Percentiles rank a stretch among this genome's conserved stretches.
These are phyloP conservation scores for Brachypterus glaber DNA, from an alignment of 2,888 invertebrate species.

Conservation along the genomic window DNA sequence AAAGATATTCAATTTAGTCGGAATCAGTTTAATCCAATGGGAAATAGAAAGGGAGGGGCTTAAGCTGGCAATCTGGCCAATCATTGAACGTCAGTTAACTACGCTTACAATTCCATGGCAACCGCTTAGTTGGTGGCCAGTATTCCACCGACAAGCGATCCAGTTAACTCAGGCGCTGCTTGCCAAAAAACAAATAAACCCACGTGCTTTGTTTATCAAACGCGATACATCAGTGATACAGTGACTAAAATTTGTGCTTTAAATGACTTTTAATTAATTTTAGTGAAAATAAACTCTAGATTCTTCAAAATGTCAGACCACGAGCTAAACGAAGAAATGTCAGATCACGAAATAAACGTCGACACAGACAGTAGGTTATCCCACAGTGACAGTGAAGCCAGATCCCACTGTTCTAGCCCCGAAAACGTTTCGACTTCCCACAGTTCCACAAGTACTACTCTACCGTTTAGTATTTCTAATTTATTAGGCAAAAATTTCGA, in stretches of 20 bases:
- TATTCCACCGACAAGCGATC: slow-evolving; percentile 30
- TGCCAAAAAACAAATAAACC: slow-evolving; percentile 5
- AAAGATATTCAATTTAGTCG: slow-evolving; percentile 42
- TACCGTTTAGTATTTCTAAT: slow-evolving; percentile 76
- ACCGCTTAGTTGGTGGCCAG: slow-evolving; percentile 35
- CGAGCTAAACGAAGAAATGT: slow-evolving; percentile 44
- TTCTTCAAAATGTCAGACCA: slow-evolving; percentile 35
- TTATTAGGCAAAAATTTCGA: slow-evolving; percentile 68
- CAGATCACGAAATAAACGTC: slow-evolving; percentile 58
- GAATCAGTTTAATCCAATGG: slow-evolving; percentile 44
- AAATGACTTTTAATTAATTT: neutral
- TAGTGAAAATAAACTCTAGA: neutral
- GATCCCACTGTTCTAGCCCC: slow-evolving; percentile 41
- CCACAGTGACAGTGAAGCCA: slow-evolving; percentile 51
- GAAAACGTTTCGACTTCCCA: slow-evolving; percentile 42
- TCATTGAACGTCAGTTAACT: slow-evolving; percentile 34
- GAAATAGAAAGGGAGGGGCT: slow-evolving; percentile 37
- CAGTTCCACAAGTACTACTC: slow-evolving; percentile 46
- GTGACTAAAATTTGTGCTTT: neutral
- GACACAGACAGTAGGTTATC: slow-evolving; percentile 55
- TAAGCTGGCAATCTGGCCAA: slow-evolving; percentile 35
- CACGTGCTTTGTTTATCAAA: neutral
- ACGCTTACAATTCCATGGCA: slow-evolving; percentile 40
- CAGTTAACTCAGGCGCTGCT: slow-evolving; percentile 19
- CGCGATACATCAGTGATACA: neutral